Evolutionary conservation across 2,113 vertebrate genomes (phyloP).

Genomic region (Camelus dromedarius): DNA sequence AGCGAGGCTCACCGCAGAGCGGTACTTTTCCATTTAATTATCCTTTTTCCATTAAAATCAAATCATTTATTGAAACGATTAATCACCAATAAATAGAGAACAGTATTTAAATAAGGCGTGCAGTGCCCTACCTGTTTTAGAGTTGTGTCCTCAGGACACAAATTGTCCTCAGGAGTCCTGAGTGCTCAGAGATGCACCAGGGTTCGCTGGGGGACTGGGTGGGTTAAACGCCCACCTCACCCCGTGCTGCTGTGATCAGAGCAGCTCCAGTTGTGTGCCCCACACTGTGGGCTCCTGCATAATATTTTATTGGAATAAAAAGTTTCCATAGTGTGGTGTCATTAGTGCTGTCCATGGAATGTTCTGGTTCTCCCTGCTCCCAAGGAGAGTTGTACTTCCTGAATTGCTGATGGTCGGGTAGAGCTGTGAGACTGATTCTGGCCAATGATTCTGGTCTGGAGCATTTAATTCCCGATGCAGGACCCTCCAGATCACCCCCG

Average conservation of each 20-base stretch:
- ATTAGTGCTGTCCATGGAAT: background rate
- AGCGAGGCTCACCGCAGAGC: constrained; percentile 10
- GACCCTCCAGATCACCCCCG: background rate
- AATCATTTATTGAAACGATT: constrained; percentile 68
- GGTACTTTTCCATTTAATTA: constrained; percentile 57
- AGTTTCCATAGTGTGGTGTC: background rate
- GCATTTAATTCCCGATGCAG: background rate
- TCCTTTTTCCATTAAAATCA: constrained; percentile 58
- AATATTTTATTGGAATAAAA: constrained; percentile 36
- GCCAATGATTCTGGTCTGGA: background rate
- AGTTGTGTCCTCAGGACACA: background rate
- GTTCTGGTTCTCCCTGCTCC: background rate
- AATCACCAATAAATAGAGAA: constrained; percentile 54
- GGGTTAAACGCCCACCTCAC: too few relatives aligned
- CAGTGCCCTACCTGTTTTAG: background rate
- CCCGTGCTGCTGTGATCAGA: background rate
- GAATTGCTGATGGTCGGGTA: background rate
- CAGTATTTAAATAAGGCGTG: background rate
- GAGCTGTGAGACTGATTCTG: background rate
- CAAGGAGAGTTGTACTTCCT: background rate
- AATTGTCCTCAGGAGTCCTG: background rate
- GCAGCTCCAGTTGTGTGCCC: background rate
- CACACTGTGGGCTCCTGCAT: background rate
- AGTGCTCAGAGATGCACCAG: background rate
- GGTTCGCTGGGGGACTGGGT: rapidly evolving